A percentile compares a stretch with the other conserved stretches of the same genome.
Evolutionary conservation across 2,113 vertebrate genomes (phyloP).

Genomic region (Opisthocomus hoazin): DNA sequence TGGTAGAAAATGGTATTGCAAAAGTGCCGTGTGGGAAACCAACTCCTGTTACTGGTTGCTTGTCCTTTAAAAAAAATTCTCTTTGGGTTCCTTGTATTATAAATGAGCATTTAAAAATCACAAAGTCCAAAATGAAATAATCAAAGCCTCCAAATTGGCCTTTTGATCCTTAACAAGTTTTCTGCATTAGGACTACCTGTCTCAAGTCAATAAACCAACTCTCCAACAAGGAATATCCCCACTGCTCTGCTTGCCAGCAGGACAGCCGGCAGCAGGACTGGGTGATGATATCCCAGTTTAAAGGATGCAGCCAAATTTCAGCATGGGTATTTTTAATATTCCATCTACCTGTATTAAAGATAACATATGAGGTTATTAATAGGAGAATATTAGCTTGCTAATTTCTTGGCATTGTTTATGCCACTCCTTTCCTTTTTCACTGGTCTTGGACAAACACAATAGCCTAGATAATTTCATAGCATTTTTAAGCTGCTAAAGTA

Average conservation of each 20-base stretch:
- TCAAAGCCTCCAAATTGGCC: not conserved
- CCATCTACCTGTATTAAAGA: not conserved
- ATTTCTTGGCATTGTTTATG: not conserved
- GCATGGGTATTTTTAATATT: not conserved
- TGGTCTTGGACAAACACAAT: conserved; percentile 2
- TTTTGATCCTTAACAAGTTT: not conserved
- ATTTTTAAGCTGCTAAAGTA: not conserved
- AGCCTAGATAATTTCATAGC: conserved; percentile 1
- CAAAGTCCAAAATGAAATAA: not conserved
- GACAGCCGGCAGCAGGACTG: not conserved
- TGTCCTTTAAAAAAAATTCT: not conserved
- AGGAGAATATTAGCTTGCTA: not conserved
- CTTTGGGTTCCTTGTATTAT: not conserved
- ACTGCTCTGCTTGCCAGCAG: not conserved
- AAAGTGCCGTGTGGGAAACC: not conserved
- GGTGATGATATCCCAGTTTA: not conserved
- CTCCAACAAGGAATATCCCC: not conserved
- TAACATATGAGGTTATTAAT: not conserved
- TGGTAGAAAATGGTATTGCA: not conserved
- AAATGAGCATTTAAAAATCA: not conserved
- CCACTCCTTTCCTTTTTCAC: not conserved
- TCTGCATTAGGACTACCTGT: not conserved
- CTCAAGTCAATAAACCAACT: not conserved
- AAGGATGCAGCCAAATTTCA: not conserved
- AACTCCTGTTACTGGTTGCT: not conserved